A percentile compares a stretch with the other conserved stretches of the same genome.
Evolutionary conservation across 2,113 vertebrate genomes (phyloP).

Genomic region (Actenoides lindsayi): DNA sequence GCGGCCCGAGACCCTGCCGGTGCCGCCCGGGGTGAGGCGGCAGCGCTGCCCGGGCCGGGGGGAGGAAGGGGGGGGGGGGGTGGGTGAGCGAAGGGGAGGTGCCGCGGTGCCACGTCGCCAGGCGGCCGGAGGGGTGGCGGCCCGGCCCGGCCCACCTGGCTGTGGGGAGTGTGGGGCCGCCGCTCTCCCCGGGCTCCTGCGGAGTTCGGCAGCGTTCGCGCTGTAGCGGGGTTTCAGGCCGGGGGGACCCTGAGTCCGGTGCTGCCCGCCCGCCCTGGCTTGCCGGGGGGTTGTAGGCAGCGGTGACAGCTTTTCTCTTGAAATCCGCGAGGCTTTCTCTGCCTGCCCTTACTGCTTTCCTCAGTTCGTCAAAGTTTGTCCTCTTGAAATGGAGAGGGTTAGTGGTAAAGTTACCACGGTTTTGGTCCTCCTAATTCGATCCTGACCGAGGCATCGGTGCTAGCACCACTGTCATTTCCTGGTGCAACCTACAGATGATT

Average conservation of each 20-base stretch:
- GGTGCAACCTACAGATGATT: not conserved
- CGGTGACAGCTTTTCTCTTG: not conserved
- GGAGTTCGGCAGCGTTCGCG: accelerated
- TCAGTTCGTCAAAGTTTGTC: accelerated
- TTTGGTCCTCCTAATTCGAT: not conserved
- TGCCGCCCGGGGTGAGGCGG: constrained; percentile 87
- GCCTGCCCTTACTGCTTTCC: accelerated
- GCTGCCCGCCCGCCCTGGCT: not conserved
- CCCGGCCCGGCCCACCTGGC: not conserved
- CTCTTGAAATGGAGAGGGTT: not conserved
- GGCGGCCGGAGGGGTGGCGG: not conserved
- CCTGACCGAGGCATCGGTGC: accelerated
- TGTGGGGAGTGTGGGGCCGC: not conserved
- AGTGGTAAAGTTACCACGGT: accelerated
- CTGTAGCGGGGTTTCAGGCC: not conserved
- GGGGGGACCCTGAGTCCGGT: not conserved
- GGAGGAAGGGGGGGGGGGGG: no score
- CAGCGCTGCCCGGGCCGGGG: not conserved
- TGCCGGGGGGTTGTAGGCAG: not conserved
- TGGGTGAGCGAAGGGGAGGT: not conserved
- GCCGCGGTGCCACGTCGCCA: not conserved
- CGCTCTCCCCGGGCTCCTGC: accelerated
- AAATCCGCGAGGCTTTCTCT: accelerated
- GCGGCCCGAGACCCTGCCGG: constrained; percentile 80
- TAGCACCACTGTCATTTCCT: accelerated